Percentiles rank a stretch among this genome's conserved stretches.
phyloP scores from a whole-genome alignment of 2,797 vertebrate species.

The Clarias laeviceps region DNA sequence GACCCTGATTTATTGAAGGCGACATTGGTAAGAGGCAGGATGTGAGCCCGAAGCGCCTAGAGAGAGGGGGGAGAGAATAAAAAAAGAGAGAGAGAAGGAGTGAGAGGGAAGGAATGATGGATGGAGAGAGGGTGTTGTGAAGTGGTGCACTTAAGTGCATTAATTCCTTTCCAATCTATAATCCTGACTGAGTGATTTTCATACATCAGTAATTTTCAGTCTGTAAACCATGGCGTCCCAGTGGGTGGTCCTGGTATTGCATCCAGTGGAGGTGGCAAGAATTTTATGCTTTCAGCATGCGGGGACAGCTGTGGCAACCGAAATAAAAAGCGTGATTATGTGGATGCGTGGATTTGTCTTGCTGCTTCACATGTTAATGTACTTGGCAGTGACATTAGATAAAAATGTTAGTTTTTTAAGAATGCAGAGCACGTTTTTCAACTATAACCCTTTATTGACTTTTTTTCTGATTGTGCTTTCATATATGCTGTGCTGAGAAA shows the following conservation, averaged over 20 bases:
- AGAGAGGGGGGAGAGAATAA: slow-evolving; percentile 39
- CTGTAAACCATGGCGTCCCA: background rate
- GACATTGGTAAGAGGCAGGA: slow-evolving; percentile 93
- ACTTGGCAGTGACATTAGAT: background rate
- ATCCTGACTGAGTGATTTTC: slow-evolving; percentile 47
- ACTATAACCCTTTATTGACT: background rate
- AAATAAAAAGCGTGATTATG: background rate
- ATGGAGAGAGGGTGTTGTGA: slow-evolving; percentile 40
- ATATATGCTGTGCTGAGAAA: background rate
- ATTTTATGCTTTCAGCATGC: slow-evolving; percentile 10
- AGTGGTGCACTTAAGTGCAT: slow-evolving; percentile 32
- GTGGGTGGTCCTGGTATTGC: background rate
- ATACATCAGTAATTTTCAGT: slow-evolving; percentile 57
- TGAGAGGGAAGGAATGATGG: slow-evolving; percentile 36
- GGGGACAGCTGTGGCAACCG: background rate
- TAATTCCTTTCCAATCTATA: slow-evolving; percentile 58
- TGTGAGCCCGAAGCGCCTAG: slow-evolving; percentile 88
- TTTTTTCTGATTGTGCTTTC: background rate
- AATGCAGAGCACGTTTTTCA: background rate
- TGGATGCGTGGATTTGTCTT: slow-evolving; percentile 5
- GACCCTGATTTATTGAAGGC: slow-evolving; percentile 98
- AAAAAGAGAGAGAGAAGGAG: slow-evolving; percentile 19
- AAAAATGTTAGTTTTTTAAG: background rate
- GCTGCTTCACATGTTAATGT: slow-evolving; percentile 19
- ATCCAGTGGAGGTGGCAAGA: background rate